Evolutionary conservation across 2,888 invertebrate genomes (phyloP).

Genomic region (Blomia tropicalis): DNA sequence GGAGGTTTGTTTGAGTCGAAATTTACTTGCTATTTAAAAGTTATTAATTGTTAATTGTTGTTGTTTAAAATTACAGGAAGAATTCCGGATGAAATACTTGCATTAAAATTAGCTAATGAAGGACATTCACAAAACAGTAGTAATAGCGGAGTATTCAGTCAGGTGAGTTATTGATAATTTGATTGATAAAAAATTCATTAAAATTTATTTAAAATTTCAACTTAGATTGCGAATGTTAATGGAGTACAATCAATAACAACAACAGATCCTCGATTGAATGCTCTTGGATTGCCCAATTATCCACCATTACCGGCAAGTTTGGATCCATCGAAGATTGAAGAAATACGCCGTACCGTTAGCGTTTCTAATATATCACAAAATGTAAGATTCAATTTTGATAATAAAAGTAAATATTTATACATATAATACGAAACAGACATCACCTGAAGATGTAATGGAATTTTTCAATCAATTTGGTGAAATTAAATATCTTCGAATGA

Average conservation of each 20-base stretch:
- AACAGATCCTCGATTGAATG: slow-evolving; percentile 69
- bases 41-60: neutral
- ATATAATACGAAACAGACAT: slow-evolving; percentile 32
- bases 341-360: slow-evolving; percentile 79
- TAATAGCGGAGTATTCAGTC: slow-evolving; percentile 23
- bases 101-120: slow-evolving; percentile 19
- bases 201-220: slow-evolving; percentile 36
- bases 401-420: slow-evolving; percentile 1
- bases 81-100: slow-evolving; percentile 25
- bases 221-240: slow-evolving; percentile 47
- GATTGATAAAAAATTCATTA: slow-evolving; percentile 35
- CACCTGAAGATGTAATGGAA: slow-evolving; percentile 66
- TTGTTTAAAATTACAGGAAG: too few relatives aligned
- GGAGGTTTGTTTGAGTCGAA: slow-evolving; percentile 42
- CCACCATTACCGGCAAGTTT: slow-evolving; percentile 73
- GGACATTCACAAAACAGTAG: slow-evolving; percentile 13
- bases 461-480: slow-evolving; percentile 74
- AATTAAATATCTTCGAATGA: slow-evolving; percentile 82
- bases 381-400: slow-evolving; percentile 37
- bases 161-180: slow-evolving; percentile 43
- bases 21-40: too few relatives aligned
- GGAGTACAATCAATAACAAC: slow-evolving; percentile 72
- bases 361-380: slow-evolving; percentile 60
- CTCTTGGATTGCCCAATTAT: slow-evolving; percentile 67
- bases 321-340: slow-evolving; percentile 78